Evolutionary conservation across 2,888 invertebrate species (phyloP), one percentile per base, ranked within the genome.

Genomic region (Chydorus sphaericus): DNA sequence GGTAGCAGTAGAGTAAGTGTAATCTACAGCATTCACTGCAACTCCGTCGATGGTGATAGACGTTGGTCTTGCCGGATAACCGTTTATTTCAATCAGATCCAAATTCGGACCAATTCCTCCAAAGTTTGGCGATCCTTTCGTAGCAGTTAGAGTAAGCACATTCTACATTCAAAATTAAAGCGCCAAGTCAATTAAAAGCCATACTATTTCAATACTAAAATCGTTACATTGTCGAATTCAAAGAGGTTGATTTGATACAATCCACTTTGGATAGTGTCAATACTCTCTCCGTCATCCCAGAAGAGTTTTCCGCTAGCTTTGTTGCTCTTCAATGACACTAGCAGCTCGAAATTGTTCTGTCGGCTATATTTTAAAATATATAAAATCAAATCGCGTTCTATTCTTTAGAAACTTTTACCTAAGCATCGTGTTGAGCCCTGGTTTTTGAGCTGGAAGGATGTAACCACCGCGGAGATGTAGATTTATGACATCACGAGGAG

Each of bases 281-380:
- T 61, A n/a, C 64, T 62, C 20, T 62, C 62, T 33, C 66, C 66
- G 58, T 66, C 66, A 57, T 66, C 66, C 61, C 63, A 65, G 59
- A 62, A 66, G 1, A 66, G 60, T 20, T 57, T 37, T 23, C 66
- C 66, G 6, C 31, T 36, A 16, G 66, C 64, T 20, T 58, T 59
- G 26, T 59, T 49, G 8, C 60, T 61, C 56, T 63, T 61, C 16
- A 64, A 57, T 23, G 66, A 64, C 28, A 67, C 60, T 48, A 66
- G 62, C 48, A 68, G 60, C n/a, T 66, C 63, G 49, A 65, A 63
- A 7, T 63, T 61, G 57, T 66, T 65, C 52, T 64, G 58, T 18
- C 65, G 64, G n/a, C 57, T 57, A n/a, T n/a, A n/a, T n/a, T 5
- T 44, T 23, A 8, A 1, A 8, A 16, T 8, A 23, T 3, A 23